A percentile compares a stretch with the other conserved stretches of the same genome.
phyloP scores from a whole-genome alignment of 2,797 vertebrate genomes.

The Notoglanidium macrostoma region DNA sequence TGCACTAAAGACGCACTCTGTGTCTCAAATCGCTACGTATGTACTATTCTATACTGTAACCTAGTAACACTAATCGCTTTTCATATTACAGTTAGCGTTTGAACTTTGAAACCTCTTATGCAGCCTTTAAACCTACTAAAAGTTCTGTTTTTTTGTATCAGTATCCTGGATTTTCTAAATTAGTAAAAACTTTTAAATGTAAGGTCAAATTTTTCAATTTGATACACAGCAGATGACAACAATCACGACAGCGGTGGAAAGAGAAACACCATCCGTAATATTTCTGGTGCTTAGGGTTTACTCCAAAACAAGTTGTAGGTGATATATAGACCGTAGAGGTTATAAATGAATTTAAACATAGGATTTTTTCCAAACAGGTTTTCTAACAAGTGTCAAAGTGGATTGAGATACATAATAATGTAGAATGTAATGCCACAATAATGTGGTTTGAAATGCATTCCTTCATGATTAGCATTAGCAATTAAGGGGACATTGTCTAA shows the following conservation, averaged over 20 bases:
- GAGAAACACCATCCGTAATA: background rate
- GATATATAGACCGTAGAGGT: background rate
- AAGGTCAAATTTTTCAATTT: background rate
- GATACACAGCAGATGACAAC: background rate
- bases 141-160: background rate
- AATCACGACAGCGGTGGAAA: background rate
- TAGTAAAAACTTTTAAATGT: background rate
- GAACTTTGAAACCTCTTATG: too few species aligned
- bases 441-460: constrained; percentile 23
- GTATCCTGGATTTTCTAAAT: background rate
- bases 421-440: background rate
- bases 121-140: background rate
- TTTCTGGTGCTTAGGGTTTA: background rate
- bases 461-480: constrained; percentile 28
- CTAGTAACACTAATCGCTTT: background rate
- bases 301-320: background rate
- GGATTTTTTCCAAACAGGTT: background rate
- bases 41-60: background rate
- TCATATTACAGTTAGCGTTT: background rate
- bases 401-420: background rate
- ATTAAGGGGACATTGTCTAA: constrained; percentile 20
- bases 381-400: background rate
- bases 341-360: background rate
- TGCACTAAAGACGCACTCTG: background rate
- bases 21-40: background rate